These are phyloP conservation scores for Spongia lamella DNA, from an alignment of 37 sponge, comb jelly and placozoan genomes.

Conservation along the genomic window DNA sequence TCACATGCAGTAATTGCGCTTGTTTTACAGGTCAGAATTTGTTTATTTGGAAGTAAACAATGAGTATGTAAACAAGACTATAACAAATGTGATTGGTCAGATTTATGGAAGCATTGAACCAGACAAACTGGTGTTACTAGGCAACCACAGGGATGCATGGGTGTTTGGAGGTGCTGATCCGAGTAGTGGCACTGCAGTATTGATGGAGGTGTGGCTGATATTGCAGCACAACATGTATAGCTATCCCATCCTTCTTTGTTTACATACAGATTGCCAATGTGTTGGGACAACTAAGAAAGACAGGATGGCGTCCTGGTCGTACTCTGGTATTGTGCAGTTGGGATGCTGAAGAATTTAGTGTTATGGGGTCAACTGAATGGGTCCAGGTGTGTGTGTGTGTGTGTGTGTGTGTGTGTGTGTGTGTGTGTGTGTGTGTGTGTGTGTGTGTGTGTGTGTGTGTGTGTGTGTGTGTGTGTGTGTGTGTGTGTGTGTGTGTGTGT, in stretches of 20 bases:
- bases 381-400: slow-evolving; percentile 67
- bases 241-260: neutral
- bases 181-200: slow-evolving; percentile 82
- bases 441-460: too few species aligned
- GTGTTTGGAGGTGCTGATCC: slow-evolving; percentile 91
- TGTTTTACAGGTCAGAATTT: neutral
- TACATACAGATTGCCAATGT: neutral
- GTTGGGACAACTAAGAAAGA: too few species aligned
- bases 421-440: too few species aligned
- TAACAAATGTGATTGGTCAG: slow-evolving; percentile 86
- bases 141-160: slow-evolving; percentile 97
- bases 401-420: too few species aligned
- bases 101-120: slow-evolving; percentile 82
- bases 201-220: slow-evolving; percentile 56
- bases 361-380: slow-evolving; percentile 92
- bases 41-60: slow-evolving; percentile 79
- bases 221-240: neutral
- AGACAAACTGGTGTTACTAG: slow-evolving; percentile 70
- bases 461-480: too few species aligned
- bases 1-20: neutral
- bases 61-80: slow-evolving; percentile 32
- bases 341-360: slow-evolving; percentile 94
- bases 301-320: slow-evolving; percentile 91
- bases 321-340: slow-evolving; percentile 86
- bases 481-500: too few species aligned